Evolutionary conservation across 2,113 vertebrate species (phyloP).

Genomic region (Neoarius graeffei): DNA sequence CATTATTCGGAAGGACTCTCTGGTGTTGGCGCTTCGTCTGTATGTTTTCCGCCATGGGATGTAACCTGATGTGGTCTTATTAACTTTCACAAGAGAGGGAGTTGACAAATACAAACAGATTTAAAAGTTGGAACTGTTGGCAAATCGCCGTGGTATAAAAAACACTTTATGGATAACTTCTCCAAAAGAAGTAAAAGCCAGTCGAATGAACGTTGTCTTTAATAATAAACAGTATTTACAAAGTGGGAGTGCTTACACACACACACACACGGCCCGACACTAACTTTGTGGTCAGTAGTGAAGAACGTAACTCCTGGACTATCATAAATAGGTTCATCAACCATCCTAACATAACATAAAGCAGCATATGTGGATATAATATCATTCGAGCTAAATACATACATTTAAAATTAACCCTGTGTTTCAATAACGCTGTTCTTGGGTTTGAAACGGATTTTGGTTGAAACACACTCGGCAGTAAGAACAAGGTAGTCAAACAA

Average conservation of each 20-base stretch:
- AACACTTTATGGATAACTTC: not conserved
- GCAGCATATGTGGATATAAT: not conserved
- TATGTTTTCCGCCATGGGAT: not conserved
- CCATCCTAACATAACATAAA: not conserved
- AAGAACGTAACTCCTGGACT: conserved; percentile 1
- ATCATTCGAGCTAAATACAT: not conserved
- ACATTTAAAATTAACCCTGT: not conserved
- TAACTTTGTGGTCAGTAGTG: conserved; percentile 32
- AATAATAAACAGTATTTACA: conserved; percentile 72
- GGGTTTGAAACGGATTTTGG: not conserved
- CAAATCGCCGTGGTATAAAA: not conserved
- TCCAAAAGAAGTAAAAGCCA: not conserved
- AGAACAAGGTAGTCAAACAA: not conserved
- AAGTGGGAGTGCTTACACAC: conserved; percentile 48
- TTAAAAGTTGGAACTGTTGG: not conserved
- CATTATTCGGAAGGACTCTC: not conserved
- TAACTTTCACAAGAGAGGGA: not conserved
- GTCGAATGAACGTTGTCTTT: conserved; percentile 20
- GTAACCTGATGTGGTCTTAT: not conserved
- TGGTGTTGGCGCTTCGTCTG: not conserved
- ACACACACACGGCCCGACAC: not conserved
- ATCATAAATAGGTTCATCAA: conserved; percentile 19
- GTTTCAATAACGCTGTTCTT: not conserved
- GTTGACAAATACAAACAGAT: no score
- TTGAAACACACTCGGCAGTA: not conserved